Evolutionary conservation across 2,888 invertebrate genomes (phyloP).

Genomic region (Trissoscelio sp.): DNA sequence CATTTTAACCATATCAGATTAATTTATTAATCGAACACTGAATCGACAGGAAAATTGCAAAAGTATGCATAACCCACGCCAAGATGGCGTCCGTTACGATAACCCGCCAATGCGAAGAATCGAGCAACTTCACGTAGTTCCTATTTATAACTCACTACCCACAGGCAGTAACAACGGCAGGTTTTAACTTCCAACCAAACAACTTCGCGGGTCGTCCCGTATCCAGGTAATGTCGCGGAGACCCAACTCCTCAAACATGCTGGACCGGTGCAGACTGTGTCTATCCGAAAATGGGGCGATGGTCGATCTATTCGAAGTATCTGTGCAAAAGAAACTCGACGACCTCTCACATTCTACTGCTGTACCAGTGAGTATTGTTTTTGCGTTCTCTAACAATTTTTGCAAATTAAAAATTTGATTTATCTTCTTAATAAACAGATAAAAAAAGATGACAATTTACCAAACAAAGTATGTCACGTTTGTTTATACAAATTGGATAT

Average conservation of each 20-base stretch:
- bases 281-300: conserved; percentile 76
- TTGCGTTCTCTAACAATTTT: too few relatives aligned
- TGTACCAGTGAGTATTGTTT: conserved; percentile 78
- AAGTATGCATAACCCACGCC: too few relatives aligned
- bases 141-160: conserved; percentile 40
- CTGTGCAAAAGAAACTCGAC: conserved; percentile 74
- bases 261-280: conserved; percentile 79
- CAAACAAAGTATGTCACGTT: conserved; percentile 78
- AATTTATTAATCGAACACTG: too few relatives aligned
- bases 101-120: conserved; percentile 15
- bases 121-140: conserved; percentile 31
- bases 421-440: conserved; percentile 72
- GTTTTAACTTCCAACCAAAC: conserved; percentile 22
- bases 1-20: too few relatives aligned
- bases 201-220: conserved; percentile 17
- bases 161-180: neutral
- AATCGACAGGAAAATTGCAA: too few relatives aligned
- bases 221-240: conserved; percentile 74
- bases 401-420: conserved; percentile 23
- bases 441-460: conserved; percentile 75
- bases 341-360: conserved; percentile 77
- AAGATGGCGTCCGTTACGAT: neutral
- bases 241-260: conserved; percentile 74
- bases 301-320: conserved; percentile 75
- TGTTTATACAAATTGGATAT: conserved; percentile 81